Percentiles rank a stretch among this genome's conserved stretches.
Evolutionary conservation across 2,113 vertebrate genomes (phyloP).

Genomic region (Istiophorus platypterus): DNA sequence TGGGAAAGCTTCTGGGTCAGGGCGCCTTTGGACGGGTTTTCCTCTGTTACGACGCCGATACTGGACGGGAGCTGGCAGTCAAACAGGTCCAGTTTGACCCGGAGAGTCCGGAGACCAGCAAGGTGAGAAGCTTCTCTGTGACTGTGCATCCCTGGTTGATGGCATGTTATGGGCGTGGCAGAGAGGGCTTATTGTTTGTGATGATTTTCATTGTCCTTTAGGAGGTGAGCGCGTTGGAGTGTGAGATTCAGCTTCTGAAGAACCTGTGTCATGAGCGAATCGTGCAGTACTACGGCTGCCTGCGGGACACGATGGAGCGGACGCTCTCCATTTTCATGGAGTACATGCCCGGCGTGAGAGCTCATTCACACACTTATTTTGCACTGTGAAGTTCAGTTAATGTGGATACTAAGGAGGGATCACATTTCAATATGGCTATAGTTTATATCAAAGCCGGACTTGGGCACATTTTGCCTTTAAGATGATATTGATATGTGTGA

Average conservation of each 20-base stretch:
- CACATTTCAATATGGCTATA: too few species aligned
- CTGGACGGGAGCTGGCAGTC: conserved; percentile 95
- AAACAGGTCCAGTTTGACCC: conserved; percentile 99
- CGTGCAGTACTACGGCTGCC: conserved; percentile 98
- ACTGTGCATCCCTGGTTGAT: background rate
- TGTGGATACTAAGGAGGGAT: too few species aligned
- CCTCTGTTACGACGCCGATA: conserved; percentile 97
- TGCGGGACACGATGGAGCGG: conserved; percentile 93
- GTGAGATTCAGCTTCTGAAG: conserved; percentile 98
- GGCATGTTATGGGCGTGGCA: too few species aligned
- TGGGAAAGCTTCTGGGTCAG: conserved; percentile 96
- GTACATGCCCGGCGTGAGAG: conserved; percentile 97
- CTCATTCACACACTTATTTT: background rate
- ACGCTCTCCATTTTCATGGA: conserved; percentile 99
- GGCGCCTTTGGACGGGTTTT: conserved; percentile 97
- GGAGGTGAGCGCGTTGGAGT: conserved; percentile 98
- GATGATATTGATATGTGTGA: too few species aligned
- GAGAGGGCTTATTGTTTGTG: too few species aligned
- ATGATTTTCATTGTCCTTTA: conserved; percentile 58
- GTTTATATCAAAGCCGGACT: too few species aligned
- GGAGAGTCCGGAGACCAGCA: conserved; percentile 97
- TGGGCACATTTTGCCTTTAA: too few species aligned
- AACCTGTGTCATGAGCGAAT: conserved; percentile 96
- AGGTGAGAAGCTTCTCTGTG: conserved; percentile 83
- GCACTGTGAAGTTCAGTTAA: too few species aligned